Percentiles rank a stretch among this genome's conserved stretches.
phyloP scores from a whole-genome alignment of 2,797 vertebrate species.

The Sciaenops ocellatus region DNA sequence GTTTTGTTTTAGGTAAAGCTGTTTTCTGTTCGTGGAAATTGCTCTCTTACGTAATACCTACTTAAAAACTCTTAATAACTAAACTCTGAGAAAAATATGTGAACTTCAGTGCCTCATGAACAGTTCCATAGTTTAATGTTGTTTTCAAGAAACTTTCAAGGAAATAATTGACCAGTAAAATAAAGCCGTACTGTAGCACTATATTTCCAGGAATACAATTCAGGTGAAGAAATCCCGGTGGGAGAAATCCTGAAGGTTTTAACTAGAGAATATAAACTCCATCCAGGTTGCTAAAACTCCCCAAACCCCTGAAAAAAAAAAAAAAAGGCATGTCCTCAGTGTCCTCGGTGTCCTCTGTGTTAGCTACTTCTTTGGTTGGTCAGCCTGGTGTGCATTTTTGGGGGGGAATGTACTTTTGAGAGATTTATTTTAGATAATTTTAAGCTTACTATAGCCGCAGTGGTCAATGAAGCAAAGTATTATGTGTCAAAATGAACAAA shows the following conservation, averaged over 20 bases:
- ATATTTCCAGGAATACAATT: neutral
- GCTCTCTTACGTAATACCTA: too few species aligned
- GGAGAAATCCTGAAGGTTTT: neutral
- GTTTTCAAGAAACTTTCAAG: neutral
- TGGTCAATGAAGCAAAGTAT: conserved; percentile 60
- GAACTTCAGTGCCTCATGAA: too few species aligned
- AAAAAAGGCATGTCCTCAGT: neutral
- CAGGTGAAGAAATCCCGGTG: neutral
- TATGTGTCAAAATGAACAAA: conserved; percentile 69
- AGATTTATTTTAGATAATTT: conserved; percentile 47
- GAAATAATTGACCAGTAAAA: neutral
- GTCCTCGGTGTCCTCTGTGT: neutral
- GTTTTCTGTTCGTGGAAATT: neutral
- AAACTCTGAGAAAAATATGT: neutral
- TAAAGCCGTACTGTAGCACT: rapidly evolving
- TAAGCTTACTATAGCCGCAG: conserved; percentile 31
- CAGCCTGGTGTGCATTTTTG: neutral
- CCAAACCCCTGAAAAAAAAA: neutral
- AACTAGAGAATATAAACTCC: neutral
- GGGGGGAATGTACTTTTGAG: conserved; percentile 14
- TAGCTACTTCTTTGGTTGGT: conserved; percentile 3
- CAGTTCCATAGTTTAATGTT: neutral
- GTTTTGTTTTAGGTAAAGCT: neutral
- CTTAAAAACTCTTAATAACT: neutral
- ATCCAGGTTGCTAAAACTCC: neutral